Evolutionary conservation across 2,888 invertebrate species (phyloP).

Genomic region (Heliconius hortense): DNA sequence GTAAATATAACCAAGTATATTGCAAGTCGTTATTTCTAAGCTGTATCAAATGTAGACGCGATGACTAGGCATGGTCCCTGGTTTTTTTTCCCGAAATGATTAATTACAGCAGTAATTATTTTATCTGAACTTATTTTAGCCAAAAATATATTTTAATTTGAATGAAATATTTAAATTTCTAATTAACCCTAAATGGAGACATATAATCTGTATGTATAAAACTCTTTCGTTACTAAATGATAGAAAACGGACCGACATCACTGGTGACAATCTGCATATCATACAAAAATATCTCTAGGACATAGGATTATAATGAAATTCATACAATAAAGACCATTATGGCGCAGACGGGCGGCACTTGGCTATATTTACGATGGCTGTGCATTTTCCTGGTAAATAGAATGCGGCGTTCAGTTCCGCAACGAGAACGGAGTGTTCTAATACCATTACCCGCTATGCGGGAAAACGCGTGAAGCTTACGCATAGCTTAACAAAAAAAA

Average conservation of each 20-base stretch:
- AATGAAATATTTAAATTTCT: neutral
- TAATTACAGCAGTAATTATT: constrained; percentile 15
- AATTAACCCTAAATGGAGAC: neutral
- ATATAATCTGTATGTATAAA: no score
- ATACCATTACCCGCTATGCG: no score
- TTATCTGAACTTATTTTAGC: constrained; percentile 4
- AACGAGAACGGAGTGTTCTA: neutral
- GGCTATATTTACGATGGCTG: no score
- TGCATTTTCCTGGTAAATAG: no score
- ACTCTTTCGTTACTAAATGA: neutral
- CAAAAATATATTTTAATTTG: neutral
- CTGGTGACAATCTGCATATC: no score
- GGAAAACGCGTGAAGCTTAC: neutral
- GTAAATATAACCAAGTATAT: neutral
- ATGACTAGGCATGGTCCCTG: constrained; percentile 7
- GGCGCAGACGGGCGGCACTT: no score
- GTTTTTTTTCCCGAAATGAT: constrained; percentile 5
- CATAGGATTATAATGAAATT: no score
- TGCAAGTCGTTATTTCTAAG: neutral
- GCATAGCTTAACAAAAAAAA: neutral
- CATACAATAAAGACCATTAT: no score
- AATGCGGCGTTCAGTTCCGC: neutral
- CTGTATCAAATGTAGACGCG: constrained; percentile 1
- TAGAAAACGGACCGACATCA: no score
- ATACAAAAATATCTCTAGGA: no score